phyloP scores from a whole-genome alignment of 1,140 invertebrate genomes.

The Scaptomyza hsui region DNA sequence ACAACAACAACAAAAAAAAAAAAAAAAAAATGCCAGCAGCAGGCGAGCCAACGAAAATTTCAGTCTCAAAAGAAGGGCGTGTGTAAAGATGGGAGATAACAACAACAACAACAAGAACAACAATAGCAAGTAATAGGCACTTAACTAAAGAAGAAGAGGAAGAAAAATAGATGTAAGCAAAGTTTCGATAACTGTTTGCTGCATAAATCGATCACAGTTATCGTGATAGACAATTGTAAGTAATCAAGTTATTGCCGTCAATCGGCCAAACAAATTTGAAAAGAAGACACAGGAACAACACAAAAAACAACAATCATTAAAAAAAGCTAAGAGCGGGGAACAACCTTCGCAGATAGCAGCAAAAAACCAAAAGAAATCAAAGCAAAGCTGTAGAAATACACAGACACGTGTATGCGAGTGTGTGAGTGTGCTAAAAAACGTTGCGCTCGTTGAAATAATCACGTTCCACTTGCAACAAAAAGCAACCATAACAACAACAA shows the following conservation, averaged over 20 bases:
- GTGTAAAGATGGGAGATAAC: constrained; percentile 18
- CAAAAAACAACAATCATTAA: background rate
- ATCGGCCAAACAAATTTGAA: constrained; percentile 6
- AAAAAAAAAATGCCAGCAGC: background rate
- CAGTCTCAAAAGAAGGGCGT: constrained; percentile 17
- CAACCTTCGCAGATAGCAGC: constrained; percentile 35
- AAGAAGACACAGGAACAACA: constrained; percentile 9
- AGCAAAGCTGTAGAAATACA: constrained; percentile 43
- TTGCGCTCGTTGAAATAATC: constrained; percentile 72
- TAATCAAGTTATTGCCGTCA: constrained; percentile 20
- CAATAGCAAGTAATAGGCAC: constrained; percentile 1
- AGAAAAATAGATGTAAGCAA: background rate
- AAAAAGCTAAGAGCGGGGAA: constrained; percentile 12
- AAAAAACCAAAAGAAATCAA: constrained; percentile 61
- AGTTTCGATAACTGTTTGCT: constrained; percentile 1
- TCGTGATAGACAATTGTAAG: background rate
- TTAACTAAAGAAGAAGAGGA: background rate
- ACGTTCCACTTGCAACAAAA: constrained; percentile 76
- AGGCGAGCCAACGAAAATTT: constrained; percentile 22
- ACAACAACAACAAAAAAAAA: background rate
- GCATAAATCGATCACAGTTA: constrained; percentile 9
- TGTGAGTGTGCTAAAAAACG: constrained; percentile 51
- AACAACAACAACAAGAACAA: background rate
- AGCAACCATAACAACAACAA: constrained; percentile 41
- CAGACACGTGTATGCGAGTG: constrained; percentile 20